Conservation (phyloP, 2,797 vertebrate species). For the Alfaro cultratus region DNA sequence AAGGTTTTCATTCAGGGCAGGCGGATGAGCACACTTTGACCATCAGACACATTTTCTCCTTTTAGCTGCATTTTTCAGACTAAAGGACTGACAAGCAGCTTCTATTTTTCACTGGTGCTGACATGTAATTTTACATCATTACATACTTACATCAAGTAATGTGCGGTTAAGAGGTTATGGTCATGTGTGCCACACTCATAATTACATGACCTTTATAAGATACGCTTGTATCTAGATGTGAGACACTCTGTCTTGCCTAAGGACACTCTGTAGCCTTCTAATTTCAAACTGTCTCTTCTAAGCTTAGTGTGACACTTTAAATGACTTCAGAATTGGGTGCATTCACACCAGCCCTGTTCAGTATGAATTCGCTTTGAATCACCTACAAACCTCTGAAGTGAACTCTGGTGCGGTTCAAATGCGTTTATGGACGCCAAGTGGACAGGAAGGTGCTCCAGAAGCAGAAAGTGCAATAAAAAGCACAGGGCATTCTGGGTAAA, state of each 20-base stretch:
- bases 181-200: not conserved
- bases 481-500: too few species aligned
- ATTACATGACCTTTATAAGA: not conserved
- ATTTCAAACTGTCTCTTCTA: not conserved
- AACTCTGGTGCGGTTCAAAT: too few species aligned
- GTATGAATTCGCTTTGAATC: too few species aligned
- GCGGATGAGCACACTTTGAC: not conserved
- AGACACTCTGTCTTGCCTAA: not conserved
- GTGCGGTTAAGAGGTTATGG: not conserved
- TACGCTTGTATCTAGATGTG: not conserved
- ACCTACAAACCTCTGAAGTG: too few species aligned
- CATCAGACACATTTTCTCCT: not conserved
- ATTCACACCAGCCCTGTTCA: too few species aligned
- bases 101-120: not conserved
- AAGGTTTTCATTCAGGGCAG: not conserved
- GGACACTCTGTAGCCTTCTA: not conserved
- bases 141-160: slow-evolving; percentile 1
- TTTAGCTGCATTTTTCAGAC: not conserved
- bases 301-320: not conserved
- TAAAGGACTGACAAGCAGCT: not conserved
- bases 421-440: too few species aligned
- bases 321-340: not conserved
- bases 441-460: too few species aligned
- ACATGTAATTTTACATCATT: not conserved
- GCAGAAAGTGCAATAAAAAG: too few species aligned